These are phyloP conservation scores for Hydrotaea diabolus DNA, from an alignment of 2,888 invertebrate genomes.

Conservation along the genomic window DNA sequence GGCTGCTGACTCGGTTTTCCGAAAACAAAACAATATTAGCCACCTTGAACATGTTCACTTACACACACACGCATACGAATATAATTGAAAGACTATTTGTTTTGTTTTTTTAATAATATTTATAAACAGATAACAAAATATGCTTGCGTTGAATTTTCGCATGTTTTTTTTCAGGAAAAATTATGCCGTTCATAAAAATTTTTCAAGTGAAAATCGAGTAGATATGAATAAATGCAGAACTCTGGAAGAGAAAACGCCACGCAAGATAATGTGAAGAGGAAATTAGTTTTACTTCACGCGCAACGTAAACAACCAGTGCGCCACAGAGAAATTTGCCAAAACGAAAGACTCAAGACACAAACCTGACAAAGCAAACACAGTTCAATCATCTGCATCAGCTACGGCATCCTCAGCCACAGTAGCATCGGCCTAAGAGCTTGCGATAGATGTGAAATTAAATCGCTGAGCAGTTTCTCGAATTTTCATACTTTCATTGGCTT, in stretches of 20 bases:
- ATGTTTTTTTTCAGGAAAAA: constrained; percentile 67
- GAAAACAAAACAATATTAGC: constrained; percentile 54
- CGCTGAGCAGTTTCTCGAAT: constrained; percentile 46
- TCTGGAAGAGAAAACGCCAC: constrained; percentile 51
- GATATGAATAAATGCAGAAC: constrained; percentile 57
- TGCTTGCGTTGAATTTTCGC: constrained; percentile 33
- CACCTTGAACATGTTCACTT: no score
- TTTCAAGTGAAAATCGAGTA: constrained; percentile 61
- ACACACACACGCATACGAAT: neutral
- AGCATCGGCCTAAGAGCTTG: neutral
- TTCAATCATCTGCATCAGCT: constrained; percentile 51
- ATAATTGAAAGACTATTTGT: constrained; percentile 57
- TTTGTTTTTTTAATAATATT: constrained; percentile 58
- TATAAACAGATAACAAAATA: neutral
- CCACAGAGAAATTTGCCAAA: constrained; percentile 30
- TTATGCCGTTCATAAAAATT: constrained; percentile 59
- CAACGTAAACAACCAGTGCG: neutral
- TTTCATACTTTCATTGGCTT: constrained; percentile 60
- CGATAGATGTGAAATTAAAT: constrained; percentile 46
- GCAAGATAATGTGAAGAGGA: constrained; percentile 45
- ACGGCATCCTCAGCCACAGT: neutral
- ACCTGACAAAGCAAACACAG: constrained; percentile 25
- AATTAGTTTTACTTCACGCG: constrained; percentile 24
- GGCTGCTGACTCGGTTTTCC: constrained; percentile 45
- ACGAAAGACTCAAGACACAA: constrained; percentile 55